Conservation (phyloP, 2,113 vertebrate genomes). For the Tachycineta bicolor region DNA sequence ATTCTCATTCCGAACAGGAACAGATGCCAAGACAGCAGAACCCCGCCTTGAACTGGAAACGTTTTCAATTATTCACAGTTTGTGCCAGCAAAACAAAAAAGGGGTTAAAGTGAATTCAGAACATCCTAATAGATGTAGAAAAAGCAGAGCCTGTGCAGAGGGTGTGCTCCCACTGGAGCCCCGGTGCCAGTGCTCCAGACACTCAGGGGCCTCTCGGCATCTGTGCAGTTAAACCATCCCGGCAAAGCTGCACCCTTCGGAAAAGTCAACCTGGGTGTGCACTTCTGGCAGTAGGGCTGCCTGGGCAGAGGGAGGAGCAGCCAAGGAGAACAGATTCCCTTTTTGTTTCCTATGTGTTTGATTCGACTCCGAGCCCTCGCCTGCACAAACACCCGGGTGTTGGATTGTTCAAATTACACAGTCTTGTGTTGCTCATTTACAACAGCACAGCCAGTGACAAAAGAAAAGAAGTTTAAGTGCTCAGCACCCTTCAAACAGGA, state of each 20-base stretch:
- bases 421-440: not conserved
- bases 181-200: not conserved
- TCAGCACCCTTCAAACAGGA: not conserved
- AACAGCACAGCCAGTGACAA: not conserved
- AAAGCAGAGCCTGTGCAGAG: not conserved
- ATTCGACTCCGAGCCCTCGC: fast-evolving
- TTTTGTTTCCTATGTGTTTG: not conserved
- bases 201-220: fast-evolving
- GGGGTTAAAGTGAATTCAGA: not conserved
- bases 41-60: not conserved
- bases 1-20: not conserved
- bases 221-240: not conserved
- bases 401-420: not conserved
- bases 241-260: not conserved
- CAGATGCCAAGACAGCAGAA: not conserved
- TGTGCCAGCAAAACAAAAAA: not conserved
- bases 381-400: not conserved
- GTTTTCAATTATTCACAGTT: not conserved
- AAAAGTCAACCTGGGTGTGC: not conserved
- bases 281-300: not conserved
- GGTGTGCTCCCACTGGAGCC: not conserved
- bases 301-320: not conserved
- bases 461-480: not conserved
- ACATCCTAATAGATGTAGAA: not conserved
- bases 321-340: not conserved